Conservation (phyloP, 1,140 invertebrate genomes). For the Pentalonia nigronervosa region DNA sequence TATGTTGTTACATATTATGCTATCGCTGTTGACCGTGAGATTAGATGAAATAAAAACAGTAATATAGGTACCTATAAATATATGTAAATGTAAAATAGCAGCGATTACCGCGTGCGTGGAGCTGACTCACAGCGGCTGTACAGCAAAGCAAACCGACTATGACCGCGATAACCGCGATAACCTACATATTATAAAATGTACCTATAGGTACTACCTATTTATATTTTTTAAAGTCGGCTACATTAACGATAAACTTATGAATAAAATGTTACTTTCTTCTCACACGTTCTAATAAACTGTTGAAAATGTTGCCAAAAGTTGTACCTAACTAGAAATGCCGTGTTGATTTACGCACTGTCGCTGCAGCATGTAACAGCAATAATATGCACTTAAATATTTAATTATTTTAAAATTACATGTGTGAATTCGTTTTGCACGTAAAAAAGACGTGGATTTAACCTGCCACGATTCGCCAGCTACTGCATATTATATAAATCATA, state of each 20-base stretch:
- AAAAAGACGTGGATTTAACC: not conserved
- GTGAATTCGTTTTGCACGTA: not conserved
- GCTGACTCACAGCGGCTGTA: not conserved
- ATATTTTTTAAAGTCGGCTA: not conserved
- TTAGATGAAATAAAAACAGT: not conserved
- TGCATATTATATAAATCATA: not conserved
- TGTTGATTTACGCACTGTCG: not conserved
- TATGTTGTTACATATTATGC: not conserved
- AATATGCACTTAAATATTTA: not conserved
- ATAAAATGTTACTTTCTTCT: conserved; percentile 14
- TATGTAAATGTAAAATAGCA: not conserved
- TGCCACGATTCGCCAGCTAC: not conserved
- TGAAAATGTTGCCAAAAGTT: conserved; percentile 11
- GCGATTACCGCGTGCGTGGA: not conserved
- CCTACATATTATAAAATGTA: not conserved
- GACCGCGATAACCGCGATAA: not conserved
- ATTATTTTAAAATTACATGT: not conserved
- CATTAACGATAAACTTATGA: not conserved
- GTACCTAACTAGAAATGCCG: not conserved
- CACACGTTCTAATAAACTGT: not conserved
- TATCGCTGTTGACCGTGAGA: conserved; percentile 11
- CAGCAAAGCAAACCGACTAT: not conserved
- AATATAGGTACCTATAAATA: not conserved
- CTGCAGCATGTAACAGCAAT: not conserved
- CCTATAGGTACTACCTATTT: not conserved